Evolutionary conservation across 1,140 invertebrate genomes (phyloP), one percentile per base, ranked within the genome.

Genomic region (Euglossa dilemma): DNA sequence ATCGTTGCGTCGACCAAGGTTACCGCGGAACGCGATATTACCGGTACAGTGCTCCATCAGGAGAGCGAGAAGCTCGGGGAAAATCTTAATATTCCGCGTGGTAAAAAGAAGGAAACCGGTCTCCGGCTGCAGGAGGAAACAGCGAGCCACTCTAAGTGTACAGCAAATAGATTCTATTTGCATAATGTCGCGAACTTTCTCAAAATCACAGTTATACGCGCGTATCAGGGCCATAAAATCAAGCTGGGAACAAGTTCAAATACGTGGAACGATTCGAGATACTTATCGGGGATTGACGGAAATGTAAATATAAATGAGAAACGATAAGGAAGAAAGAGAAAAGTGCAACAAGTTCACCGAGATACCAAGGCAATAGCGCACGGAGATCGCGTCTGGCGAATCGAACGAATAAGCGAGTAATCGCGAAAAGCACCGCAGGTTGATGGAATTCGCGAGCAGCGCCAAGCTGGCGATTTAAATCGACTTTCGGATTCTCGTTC

Each of bases 131-230:
- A 72, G 20, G 64, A 45, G 72, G 57, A 73, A 72, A 73, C 47
- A 74, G 74, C 79, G 66, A 79, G 59, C 75, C 80, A 66, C 45
- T 20, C 25, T 56, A n/a, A 81, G 61, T 66, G 50, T 63, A 66
- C 50, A n/a, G 52, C 28, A 75, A 66, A 75, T 66, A 81, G 80
- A 76, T 50, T 64, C 61, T 57, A 74, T 81, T 81, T 81, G 80
- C 80, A 81, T 81, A 81, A 81, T 59, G 52, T 57, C 28, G 36
- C 59, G 45, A 81, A 81, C 25, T 81, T 57, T 76, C 52, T 54
- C 80, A 25, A 50, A 50, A 36, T 57, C 66, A 16, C 56, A 43
- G 43, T 54, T 56, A 12, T 36, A 20, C 43, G 59, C 59, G 59
- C 18, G 64, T 75, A n/a, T 76, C 72, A 18, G n/a, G 11, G 71